Conservation (phyloP, 2,888 invertebrate species). For the Agriotes lineatus region DNA sequence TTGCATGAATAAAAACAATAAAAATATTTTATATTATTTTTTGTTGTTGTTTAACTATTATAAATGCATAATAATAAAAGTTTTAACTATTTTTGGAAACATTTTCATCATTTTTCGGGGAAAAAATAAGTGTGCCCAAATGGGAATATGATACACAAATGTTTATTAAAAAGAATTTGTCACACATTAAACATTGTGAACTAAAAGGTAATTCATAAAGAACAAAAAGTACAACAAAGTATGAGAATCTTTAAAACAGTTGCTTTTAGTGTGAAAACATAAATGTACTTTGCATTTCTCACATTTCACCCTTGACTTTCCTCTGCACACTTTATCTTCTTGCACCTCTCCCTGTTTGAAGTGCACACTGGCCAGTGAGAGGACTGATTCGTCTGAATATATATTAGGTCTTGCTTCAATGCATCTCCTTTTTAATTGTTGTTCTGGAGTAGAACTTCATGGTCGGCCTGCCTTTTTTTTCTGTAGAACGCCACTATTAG, state of each 20-base stretch:
- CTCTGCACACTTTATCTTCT: conserved; percentile 11
- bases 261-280: conserved; percentile 12
- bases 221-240: no score
- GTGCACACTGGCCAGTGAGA: conserved; percentile 20
- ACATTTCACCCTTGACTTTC: conserved; percentile 33
- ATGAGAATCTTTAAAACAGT: neutral
- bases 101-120: no score
- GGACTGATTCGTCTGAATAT: neutral
- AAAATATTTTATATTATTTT: no score
- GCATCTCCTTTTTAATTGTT: conserved; percentile 5
- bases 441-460: neutral
- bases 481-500: neutral
- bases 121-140: no score
- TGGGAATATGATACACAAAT: no score
- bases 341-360: conserved; percentile 14
- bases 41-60: no score
- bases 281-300: conserved; percentile 26
- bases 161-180: no score
- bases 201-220: no score
- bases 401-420: conserved; percentile 1
- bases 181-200: no score
- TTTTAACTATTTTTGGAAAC: no score
- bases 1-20: no score
- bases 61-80: no score
- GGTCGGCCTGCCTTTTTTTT: conserved; percentile 9